Percentiles rank a stretch among this genome's conserved stretches.
phyloP scores from a whole-genome alignment of 92 coral and sea anemone genomes.

The Zoanthus sansibaricus region DNA sequence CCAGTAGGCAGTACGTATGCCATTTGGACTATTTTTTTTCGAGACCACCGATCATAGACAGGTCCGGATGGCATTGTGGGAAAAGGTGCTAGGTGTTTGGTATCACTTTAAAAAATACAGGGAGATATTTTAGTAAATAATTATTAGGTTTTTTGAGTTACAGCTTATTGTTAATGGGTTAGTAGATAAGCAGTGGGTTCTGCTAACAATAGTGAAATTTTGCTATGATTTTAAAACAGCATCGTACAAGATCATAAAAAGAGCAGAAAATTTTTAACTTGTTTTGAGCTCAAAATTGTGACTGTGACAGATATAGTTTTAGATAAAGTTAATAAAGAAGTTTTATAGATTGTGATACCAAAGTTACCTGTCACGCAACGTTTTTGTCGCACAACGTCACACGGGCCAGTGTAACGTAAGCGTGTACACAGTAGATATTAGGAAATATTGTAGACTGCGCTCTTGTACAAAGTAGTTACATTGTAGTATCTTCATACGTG shows the following conservation, averaged over 20 bases:
- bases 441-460: background rate
- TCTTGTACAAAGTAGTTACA: background rate
- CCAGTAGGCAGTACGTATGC: constrained; percentile 14
- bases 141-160: background rate
- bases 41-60: background rate
- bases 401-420: background rate
- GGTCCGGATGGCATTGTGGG: background rate
- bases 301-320: background rate
- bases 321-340: background rate
- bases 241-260: background rate
- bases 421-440: background rate
- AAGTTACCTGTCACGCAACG: background rate
- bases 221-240: background rate
- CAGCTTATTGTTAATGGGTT: background rate
- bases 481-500: background rate
- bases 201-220: background rate
- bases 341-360: constrained; percentile 7
- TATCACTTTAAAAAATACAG: background rate
- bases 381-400: background rate
- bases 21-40: background rate
- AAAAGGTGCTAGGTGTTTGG: background rate
- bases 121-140: background rate
- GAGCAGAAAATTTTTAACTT: background rate
- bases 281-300: background rate
- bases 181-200: background rate